phyloP scores from a whole-genome alignment of 2,888 invertebrate species.

The Ephialtes manifestator region DNA sequence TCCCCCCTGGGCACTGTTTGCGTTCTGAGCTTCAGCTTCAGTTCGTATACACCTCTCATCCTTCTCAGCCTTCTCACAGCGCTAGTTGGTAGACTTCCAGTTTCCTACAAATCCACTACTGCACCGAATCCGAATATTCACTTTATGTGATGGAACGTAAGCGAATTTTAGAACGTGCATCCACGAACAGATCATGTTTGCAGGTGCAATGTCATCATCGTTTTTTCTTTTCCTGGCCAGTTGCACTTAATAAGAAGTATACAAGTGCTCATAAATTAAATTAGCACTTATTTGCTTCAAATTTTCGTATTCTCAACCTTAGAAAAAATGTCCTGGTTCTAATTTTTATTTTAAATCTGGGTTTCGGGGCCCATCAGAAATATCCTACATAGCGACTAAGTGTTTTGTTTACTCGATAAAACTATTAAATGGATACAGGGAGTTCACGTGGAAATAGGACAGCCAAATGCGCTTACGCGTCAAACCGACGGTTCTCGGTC shows the following conservation, averaged over 20 bases:
- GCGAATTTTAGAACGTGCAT: background rate
- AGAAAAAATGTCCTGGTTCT: too few relatives aligned
- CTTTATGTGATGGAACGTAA: background rate
- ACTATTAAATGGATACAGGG: too few relatives aligned
- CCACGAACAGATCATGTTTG: background rate
- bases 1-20: background rate
- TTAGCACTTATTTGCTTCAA: too few relatives aligned
- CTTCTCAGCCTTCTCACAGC: background rate
- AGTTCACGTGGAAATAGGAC: too few relatives aligned
- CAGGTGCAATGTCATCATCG: background rate
- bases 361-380: too few relatives aligned
- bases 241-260: slow-evolving; percentile 2
- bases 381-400: too few relatives aligned
- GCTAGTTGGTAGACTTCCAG: background rate
- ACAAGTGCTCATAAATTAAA: background rate
- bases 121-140: background rate
- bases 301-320: too few relatives aligned
- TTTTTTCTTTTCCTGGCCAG: background rate
- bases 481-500: too few relatives aligned
- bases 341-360: too few relatives aligned
- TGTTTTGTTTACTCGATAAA: too few relatives aligned
- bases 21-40: background rate
- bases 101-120: background rate
- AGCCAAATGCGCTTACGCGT: too few relatives aligned
- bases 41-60: background rate